Evolutionary conservation across 2,113 vertebrate species (phyloP).

Genomic region (Brachirus orientalis): DNA sequence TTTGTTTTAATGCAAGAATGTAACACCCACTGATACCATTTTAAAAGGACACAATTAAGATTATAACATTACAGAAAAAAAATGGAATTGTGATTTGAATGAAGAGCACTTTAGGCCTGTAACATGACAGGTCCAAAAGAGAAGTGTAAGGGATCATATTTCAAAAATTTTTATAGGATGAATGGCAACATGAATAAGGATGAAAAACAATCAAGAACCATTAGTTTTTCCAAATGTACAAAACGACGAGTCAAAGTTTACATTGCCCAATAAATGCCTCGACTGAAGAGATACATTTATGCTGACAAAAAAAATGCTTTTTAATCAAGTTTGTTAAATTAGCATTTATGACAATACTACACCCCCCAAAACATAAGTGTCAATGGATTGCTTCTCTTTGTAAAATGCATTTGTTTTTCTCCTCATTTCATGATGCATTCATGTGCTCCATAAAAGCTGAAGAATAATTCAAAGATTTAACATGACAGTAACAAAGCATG

Average conservation of each 20-base stretch:
- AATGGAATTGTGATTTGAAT: constrained; percentile 19
- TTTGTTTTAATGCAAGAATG: constrained; percentile 47
- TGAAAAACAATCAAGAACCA: neutral
- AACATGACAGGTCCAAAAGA: neutral
- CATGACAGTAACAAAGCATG: constrained; percentile 2
- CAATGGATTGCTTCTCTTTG: neutral
- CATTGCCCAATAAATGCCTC: neutral
- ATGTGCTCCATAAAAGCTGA: neutral
- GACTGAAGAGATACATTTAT: neutral
- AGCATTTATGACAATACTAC: too few relatives aligned
- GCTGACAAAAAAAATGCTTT: neutral
- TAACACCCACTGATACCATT: constrained; percentile 18
- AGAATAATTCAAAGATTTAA: neutral
- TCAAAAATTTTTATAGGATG: constrained; percentile 2
- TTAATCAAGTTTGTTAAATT: constrained; percentile 18
- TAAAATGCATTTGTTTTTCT: too few relatives aligned
- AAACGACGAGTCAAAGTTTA: constrained; percentile 6
- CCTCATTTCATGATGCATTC: too few relatives aligned
- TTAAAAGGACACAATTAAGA: constrained; percentile 35
- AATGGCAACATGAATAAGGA: neutral
- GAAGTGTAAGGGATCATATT: neutral
- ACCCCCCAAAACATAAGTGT: neutral
- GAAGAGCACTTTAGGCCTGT: constrained; percentile 43
- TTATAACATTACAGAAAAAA: neutral
- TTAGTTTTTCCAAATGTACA: constrained; percentile 14